Base-by-base conservation (phyloP, 2,797 vertebrate species). In the Octomys mimax region DNA sequence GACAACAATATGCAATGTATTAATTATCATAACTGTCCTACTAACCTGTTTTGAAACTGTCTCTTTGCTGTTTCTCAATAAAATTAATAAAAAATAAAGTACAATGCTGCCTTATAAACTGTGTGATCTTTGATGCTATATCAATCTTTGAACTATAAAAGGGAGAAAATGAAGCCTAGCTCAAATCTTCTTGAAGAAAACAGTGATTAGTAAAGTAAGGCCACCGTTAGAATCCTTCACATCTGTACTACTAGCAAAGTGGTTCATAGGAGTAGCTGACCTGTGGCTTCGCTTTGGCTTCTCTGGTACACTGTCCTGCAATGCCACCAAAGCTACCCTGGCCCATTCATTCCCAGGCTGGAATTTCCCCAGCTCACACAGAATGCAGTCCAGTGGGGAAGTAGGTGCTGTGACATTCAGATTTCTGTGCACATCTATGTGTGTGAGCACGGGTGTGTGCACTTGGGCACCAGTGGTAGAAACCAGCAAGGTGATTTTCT, bases 101-200 rank as follows among this genome's bases (percentile, higher is more conserved):
- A 18, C 52, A 82, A 8, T 31, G 64, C 73, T 79, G 12, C 68
- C 21, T 31, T n/a, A 42, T 66, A 89, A 82, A 2, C 70, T 84
- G 31, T 85, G n/a, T 87, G n/a, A 84, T 89, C 42, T 66, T 92
- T 57, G n/a, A 64, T 68, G 54, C 71, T 61, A 70, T n/a, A 46
- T 80, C 87, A 75, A 18, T 14, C 33, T 54, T 64, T 66, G 80
- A 79, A 19, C 39, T 82, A 42, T 81, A 11, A 70, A 86, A 82
- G 26, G 59, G 18, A 10, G 11, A 57, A 61, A 57, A 79, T 81
- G 80, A 92, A 95, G 87, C 39, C 36, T 42, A 49, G 31, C n/a
- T n/a, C 49, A 90, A 33, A 49, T 91, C 10, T 81, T 86, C 93
- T n/a, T 70, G 49, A 62, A 26, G 36, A 86, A 90, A 83, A 62